Conservation (phyloP, 2,797 vertebrate genomes). For the Mastacembelus armatus region DNA sequence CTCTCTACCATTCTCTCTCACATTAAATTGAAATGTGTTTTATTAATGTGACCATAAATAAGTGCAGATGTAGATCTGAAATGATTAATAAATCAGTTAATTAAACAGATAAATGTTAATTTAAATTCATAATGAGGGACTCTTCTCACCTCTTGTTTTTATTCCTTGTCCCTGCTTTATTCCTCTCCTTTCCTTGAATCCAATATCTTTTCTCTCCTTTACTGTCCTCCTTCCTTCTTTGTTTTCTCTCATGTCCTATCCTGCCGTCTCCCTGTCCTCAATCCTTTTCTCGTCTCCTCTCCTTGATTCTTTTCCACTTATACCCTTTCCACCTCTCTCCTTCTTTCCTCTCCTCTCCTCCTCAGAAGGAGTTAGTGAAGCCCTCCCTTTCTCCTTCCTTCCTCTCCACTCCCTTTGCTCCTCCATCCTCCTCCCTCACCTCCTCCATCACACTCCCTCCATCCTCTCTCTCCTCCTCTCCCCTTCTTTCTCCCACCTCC, state of each 20-base stretch:
- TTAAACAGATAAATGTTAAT: neutral
- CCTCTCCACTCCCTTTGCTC: constrained; percentile 83
- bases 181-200: too few relatives aligned
- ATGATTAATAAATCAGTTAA: neutral
- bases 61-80: neutral
- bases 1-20: neutral
- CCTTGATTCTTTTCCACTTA: neutral
- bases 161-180: too few relatives aligned
- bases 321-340: neutral
- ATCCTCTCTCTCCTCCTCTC: constrained; percentile 87
- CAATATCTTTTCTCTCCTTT: too few relatives aligned
- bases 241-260: neutral
- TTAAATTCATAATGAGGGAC: neutral
- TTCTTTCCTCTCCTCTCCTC: neutral
- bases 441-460: constrained; percentile 73
- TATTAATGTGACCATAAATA: neutral
- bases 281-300: neutral
- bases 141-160: neutral
- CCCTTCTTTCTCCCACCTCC: constrained; percentile 86
- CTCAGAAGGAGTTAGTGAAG: constrained; percentile 82
- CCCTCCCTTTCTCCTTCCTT: constrained; percentile 89
- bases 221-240: neutral
- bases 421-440: constrained; percentile 59
- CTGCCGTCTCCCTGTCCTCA: neutral
- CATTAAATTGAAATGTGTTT: neutral